A percentile compares a stretch with the other conserved stretches of the same genome.
Evolutionary conservation across 2,888 invertebrate species (phyloP).

Genomic region (Masnerella sp.): DNA sequence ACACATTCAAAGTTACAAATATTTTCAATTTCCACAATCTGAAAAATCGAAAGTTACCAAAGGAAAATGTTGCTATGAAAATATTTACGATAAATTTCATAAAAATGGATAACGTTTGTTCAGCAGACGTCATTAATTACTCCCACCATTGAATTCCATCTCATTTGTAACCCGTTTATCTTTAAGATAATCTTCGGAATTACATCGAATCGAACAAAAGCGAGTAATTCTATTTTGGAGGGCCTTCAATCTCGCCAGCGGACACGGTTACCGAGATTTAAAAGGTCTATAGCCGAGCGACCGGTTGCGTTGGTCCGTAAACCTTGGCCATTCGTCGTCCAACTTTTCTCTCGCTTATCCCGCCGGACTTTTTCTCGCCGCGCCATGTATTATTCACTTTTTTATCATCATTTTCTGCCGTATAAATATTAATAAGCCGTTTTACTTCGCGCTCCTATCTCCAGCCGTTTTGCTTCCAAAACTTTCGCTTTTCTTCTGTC

Average conservation of each 20-base stretch:
- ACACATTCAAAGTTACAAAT: no score
- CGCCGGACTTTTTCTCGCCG: constrained; percentile 33
- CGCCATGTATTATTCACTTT: constrained; percentile 52
- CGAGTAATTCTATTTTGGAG: constrained; percentile 63
- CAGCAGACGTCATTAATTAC: constrained; percentile 39
- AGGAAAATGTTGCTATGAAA: no score
- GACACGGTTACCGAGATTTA: constrained; percentile 66
- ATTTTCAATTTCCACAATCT: no score
- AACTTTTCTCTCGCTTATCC: constrained; percentile 62
- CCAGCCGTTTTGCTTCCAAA: constrained; percentile 36
- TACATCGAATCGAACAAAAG: constrained; percentile 53
- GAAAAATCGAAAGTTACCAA: no score
- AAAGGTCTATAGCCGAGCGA: constrained; percentile 65
- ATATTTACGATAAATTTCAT: no score
- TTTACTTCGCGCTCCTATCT: constrained; percentile 36
- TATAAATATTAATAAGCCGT: constrained; percentile 55
- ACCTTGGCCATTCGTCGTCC: constrained; percentile 66
- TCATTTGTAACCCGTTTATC: constrained; percentile 49
- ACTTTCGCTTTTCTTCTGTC: constrained; percentile 45
- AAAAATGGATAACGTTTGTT: neutral
- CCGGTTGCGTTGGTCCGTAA: constrained; percentile 67
- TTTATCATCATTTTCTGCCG: constrained; percentile 53
- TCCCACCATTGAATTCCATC: constrained; percentile 25
- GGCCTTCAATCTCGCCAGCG: constrained; percentile 63
- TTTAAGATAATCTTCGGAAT: constrained; percentile 24